A percentile compares a stretch with the other conserved stretches of the same genome.
Conservation (phyloP, 2,888 invertebrate species). For the Ophion obscuratus region DNA sequence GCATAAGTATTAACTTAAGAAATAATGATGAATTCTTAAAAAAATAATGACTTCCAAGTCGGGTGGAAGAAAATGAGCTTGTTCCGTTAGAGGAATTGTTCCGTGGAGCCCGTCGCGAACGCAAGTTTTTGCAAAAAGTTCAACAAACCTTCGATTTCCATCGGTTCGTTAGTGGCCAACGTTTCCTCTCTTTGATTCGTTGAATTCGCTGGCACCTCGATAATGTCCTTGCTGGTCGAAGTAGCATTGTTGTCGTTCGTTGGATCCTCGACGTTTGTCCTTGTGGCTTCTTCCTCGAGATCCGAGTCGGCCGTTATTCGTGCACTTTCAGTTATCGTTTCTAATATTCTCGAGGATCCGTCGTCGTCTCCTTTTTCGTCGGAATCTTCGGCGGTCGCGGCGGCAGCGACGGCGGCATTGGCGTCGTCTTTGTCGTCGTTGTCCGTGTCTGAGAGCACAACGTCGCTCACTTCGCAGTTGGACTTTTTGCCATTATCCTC, state of each 20-base stretch:
- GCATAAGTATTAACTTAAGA: no score
- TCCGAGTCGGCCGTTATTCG: not conserved
- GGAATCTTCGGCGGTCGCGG: conserved; percentile 4
- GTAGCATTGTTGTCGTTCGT: not conserved
- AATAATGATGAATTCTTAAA: no score
- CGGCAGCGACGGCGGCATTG: not conserved
- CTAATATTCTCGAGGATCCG: conserved; percentile 1
- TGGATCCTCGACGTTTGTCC: conserved; percentile 23
- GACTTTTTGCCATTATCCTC: conserved; percentile 32
- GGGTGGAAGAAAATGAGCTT: not conserved
- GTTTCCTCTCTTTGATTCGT: conserved; percentile 41
- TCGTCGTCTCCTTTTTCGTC: not conserved
- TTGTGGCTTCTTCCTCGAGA: not conserved
- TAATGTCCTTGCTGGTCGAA: not conserved
- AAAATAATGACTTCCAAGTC: no score
- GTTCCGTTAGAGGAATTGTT: conserved; percentile 20
- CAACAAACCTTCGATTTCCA: conserved; percentile 57
- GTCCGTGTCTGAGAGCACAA: conserved; percentile 52
- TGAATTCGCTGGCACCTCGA: not conserved
- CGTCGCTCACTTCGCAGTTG: conserved; percentile 18
- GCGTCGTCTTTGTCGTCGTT: not conserved
- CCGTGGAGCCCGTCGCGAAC: not conserved
- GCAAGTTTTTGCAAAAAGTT: conserved; percentile 36
- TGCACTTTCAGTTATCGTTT: not conserved
- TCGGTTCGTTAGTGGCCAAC: conserved; percentile 35